Conservation (phyloP, 1,140 invertebrate genomes). For the Radopholus similis region DNA sequence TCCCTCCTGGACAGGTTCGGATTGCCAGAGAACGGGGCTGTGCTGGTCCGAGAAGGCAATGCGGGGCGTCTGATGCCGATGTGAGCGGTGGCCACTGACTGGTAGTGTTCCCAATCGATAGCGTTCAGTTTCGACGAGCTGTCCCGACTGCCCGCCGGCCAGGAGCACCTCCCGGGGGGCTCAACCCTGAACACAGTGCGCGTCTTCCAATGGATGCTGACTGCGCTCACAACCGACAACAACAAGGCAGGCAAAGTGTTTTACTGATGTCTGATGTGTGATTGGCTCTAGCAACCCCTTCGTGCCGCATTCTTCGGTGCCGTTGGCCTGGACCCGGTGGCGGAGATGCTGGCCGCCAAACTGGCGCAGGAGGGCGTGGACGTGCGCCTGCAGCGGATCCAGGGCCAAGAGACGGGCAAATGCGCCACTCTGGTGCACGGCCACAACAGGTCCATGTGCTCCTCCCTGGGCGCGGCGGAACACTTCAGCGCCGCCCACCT, state of each 20-base stretch:
- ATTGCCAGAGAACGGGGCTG: not conserved
- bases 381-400: conserved; percentile 76
- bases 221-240: not conserved
- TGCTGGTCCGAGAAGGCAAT: not conserved
- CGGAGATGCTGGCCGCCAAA: conserved; percentile 77
- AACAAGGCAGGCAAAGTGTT: not conserved
- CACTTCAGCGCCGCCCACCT: conserved; percentile 83
- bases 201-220: conserved; percentile 70
- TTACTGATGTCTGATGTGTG: not conserved
- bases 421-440: conserved; percentile 70
- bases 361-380: conserved; percentile 78
- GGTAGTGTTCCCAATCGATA: not conserved
- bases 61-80: not conserved
- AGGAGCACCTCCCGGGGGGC: conserved; percentile 78
- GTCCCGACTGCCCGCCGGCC: not conserved
- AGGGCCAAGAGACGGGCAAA: conserved; percentile 76
- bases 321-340: conserved; percentile 84
- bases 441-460: conserved; percentile 74
- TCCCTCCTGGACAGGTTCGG: not conserved
- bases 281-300: not conserved
- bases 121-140: not conserved
- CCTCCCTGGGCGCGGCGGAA: conserved; percentile 90
- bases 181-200: conserved; percentile 88
- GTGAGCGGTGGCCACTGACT: not conserved
- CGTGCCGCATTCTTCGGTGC: conserved; percentile 90